Conservation (phyloP, 2,888 invertebrate species). For the Hypercompe scribonia region DNA sequence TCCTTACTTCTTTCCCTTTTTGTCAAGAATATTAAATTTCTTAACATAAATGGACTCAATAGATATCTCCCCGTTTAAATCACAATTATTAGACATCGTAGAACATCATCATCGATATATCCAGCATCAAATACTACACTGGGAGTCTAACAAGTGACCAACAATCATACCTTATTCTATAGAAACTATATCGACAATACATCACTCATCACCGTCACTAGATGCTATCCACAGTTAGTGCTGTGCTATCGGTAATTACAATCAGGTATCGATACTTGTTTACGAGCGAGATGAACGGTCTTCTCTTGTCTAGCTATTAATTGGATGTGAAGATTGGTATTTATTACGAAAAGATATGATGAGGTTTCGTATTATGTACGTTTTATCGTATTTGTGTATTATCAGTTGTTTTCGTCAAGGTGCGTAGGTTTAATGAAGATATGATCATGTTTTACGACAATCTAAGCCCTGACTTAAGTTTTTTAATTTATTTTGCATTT, state of each 20-base stretch:
- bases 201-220: constrained; percentile 60
- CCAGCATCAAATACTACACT: background rate
- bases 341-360: constrained; percentile 50
- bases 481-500: background rate
- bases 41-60: background rate
- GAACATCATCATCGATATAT: background rate
- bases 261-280: constrained; percentile 64
- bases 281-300: constrained; percentile 50
- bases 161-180: constrained; percentile 21
- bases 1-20: background rate
- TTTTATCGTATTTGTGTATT: no score
- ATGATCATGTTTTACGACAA: background rate
- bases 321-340: constrained; percentile 56
- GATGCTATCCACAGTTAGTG: constrained; percentile 71
- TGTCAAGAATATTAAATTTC: background rate
- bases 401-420: constrained; percentile 24
- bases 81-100: background rate
- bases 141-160: background rate
- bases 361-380: constrained; percentile 24
- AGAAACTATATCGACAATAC: constrained; percentile 46
- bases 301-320: constrained; percentile 53
- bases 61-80: background rate
- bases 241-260: constrained; percentile 80
- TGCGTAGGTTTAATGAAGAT: constrained; percentile 20
- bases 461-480: background rate